A percentile compares a stretch with the other conserved stretches of the same genome.
These are phyloP conservation scores for Anolis sagrei DNA, from an alignment of 2,113 vertebrate species.

Conservation along the genomic window DNA sequence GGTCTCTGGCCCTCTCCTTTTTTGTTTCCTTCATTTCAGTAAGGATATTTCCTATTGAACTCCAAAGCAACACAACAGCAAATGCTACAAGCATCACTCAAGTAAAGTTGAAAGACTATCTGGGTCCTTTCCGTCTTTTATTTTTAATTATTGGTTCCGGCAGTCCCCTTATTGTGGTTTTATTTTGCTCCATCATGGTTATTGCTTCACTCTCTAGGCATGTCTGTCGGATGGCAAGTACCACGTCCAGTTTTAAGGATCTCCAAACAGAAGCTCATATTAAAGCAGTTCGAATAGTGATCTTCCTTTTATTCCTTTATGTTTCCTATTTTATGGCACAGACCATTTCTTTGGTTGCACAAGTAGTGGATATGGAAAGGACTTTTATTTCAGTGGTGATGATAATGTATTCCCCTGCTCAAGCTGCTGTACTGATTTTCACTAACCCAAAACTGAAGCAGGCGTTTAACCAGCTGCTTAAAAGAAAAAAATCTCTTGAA, in stretches of 20 bases:
- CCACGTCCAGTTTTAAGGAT: neutral
- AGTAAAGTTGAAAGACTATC: neutral
- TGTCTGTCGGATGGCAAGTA: neutral
- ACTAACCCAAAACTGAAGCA: constrained; percentile 4
- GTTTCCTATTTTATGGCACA: neutral
- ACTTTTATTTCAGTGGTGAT: neutral
- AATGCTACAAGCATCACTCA: neutral
- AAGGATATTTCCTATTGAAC: accelerated
- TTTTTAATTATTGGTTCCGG: neutral
- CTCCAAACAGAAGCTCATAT: neutral
- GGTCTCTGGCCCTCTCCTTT: neutral
- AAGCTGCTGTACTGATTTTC: constrained; percentile 1
- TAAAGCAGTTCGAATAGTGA: neutral
- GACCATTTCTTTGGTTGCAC: neutral
- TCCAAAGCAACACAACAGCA: neutral
- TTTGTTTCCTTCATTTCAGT: neutral
- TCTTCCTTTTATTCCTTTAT: neutral
- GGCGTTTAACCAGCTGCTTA: neutral
- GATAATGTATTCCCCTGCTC: neutral
- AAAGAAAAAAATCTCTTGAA: neutral
- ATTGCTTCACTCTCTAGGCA: neutral
- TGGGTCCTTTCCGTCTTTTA: no score
- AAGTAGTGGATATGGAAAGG: accelerated
- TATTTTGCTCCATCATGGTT: neutral
- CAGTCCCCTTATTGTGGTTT: neutral